phyloP scores from a whole-genome alignment of 2,113 vertebrate species.

The Emydocephalus ijimae region DNA sequence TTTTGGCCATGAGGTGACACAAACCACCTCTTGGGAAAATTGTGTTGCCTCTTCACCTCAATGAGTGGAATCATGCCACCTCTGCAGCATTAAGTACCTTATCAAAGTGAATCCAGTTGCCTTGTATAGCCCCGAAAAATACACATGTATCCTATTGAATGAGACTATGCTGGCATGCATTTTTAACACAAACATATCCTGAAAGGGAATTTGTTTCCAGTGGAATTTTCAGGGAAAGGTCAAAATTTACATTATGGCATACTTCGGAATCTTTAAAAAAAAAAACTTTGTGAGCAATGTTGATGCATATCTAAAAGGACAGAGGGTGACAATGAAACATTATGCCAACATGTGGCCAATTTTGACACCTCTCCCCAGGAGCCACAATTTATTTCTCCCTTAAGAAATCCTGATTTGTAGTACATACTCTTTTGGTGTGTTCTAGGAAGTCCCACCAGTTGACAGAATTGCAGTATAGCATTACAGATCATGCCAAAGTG shows the following conservation, averaged over 20 bases:
- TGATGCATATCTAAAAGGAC: background rate
- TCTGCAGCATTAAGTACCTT: background rate
- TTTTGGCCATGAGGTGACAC: background rate
- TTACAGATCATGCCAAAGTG: background rate
- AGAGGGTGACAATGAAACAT: background rate
- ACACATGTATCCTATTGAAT: background rate
- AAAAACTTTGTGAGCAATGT: background rate
- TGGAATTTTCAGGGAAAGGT: background rate
- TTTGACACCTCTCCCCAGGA: background rate
- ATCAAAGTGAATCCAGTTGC: background rate
- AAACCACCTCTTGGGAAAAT: background rate
- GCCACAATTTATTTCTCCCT: background rate
- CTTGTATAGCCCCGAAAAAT: background rate
- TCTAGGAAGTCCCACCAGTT: background rate
- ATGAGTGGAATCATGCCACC: background rate
- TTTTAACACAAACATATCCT: background rate
- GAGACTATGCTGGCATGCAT: too few relatives aligned
- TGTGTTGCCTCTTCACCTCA: background rate
- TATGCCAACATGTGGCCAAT: background rate
- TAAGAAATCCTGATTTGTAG: background rate
- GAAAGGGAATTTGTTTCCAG: background rate
- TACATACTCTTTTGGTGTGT: background rate
- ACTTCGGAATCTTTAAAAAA: background rate
- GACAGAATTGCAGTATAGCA: background rate
- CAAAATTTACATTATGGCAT: background rate